Conservation (phyloP, 2,888 invertebrate genomes). For the Cantharis rustica region DNA sequence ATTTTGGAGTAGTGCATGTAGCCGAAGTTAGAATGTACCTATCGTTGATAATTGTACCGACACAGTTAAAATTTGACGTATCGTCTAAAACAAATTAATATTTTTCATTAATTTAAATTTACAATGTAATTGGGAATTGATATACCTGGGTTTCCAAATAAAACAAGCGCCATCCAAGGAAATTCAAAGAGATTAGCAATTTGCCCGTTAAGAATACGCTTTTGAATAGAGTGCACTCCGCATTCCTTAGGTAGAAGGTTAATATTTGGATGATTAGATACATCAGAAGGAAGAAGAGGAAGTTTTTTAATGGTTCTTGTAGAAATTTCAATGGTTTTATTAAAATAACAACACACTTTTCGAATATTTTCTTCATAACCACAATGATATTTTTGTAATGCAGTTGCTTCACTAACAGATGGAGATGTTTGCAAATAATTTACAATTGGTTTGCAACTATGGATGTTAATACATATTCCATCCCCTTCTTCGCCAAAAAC, state of each 20-base stretch:
- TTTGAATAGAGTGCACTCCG: conserved; percentile 58
- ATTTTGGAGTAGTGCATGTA: no score
- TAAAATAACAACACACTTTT: conserved; percentile 60
- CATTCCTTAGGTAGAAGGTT: conserved; percentile 56
- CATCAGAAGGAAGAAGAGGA: conserved; percentile 48
- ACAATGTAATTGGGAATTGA: background rate
- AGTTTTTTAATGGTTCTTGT: background rate
- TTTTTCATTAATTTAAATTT: no score
- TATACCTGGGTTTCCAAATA: conserved; percentile 53
- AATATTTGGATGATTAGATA: conserved; percentile 48
- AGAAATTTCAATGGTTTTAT: background rate
- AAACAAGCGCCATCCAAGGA: conserved; percentile 78
- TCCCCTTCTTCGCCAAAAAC: no score
- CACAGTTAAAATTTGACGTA: conserved; percentile 63
- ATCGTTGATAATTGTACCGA: conserved; percentile 66
- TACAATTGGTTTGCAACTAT: conserved; percentile 38
- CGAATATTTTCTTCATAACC: conserved; percentile 48
- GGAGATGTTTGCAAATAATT: conserved; percentile 17
- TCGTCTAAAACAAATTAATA: background rate
- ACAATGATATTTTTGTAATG: conserved; percentile 43
- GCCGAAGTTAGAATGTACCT: no score
- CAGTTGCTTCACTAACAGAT: background rate
- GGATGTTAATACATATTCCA: conserved; percentile 50
- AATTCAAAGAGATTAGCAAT: conserved; percentile 66
- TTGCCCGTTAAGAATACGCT: conserved; percentile 57